Percentiles rank a stretch among this genome's conserved stretches.
These are phyloP conservation scores for Condylura cristata DNA, from an alignment of 2,113 vertebrate genomes.

Conservation along the genomic window DNA sequence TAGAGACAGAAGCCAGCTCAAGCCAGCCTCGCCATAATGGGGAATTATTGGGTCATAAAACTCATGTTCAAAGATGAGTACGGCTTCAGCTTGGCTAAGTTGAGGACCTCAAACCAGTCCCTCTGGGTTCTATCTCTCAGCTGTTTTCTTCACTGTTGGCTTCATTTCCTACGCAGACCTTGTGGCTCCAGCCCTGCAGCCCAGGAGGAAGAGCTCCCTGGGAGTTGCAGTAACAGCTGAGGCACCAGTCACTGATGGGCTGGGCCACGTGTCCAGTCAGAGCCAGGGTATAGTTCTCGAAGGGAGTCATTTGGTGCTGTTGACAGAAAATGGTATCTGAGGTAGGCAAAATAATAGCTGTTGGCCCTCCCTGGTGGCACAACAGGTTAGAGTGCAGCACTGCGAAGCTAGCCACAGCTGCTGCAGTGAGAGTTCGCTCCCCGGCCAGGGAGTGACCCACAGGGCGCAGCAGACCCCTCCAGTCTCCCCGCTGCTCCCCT, in stretches of 20 bases:
- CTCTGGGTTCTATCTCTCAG: background rate
- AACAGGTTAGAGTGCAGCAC: too few relatives aligned
- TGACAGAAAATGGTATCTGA: slow-evolving; percentile 6
- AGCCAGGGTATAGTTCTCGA: background rate
- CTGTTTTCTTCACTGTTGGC: background rate
- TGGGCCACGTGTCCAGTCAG: background rate
- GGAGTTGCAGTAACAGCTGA: background rate
- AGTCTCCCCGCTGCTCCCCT: too few relatives aligned
- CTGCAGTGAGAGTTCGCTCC: too few relatives aligned
- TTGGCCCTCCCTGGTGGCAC: too few relatives aligned
- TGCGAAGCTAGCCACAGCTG: too few relatives aligned
- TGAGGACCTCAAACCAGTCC: background rate
- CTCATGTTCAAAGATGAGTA: background rate
- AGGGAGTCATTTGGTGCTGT: background rate
- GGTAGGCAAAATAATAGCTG: background rate
- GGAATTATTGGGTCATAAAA: background rate
- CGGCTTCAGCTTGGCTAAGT: background rate
- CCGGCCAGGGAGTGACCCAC: too few relatives aligned
- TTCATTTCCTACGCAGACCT: background rate
- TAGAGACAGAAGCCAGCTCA: slow-evolving; percentile 13
- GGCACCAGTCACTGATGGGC: background rate
- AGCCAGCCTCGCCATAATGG: background rate
- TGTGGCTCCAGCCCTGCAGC: background rate
- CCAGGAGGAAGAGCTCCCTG: background rate
- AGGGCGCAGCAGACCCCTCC: too few relatives aligned